Evolutionary conservation across 2,113 vertebrate species (phyloP), one percentile per base, ranked within the genome.

Genomic region (Benitochromis conjunctus): DNA sequence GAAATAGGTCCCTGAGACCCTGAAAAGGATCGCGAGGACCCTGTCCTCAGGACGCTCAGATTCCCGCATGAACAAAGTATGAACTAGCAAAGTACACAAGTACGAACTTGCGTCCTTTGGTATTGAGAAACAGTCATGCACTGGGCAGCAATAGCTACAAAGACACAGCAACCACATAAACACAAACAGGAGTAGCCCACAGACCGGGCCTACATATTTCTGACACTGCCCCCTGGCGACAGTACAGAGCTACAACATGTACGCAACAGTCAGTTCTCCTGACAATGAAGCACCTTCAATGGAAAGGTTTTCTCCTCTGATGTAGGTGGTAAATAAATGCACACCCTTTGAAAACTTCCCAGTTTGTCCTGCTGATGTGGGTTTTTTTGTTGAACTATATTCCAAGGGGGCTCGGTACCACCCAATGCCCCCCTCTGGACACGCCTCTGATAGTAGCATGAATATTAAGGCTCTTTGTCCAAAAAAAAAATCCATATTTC

Each of bases 61-160:
- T 4, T 3, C 0, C 56, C 9, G 7, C 56, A 31, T 31, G 14
- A 58, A 5, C 57, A 9, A 2, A 36, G 60, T 64, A 64, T 2
- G 6, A 34, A 34, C 60, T 64, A 64, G 60, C 31, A 64, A n/a
- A 64, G 60, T 38, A 38, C 60, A 64, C 60, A 64, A 38, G 34
- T 38, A 64, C 6, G 38, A 38, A 38, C 60, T 38, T 21, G 34
- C 1, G 1, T 38, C 21, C 34, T 64, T 64, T 1, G 0, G 60
- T 21, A 64, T 0, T 64, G 60, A 64, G 34, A 64, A 3, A 21
- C 6, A 64, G 34, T 64, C 60, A 38, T 1, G 60, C 34, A 69
- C 36, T 69, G 36, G 14, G 0, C n/a, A 43, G 36, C 64, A 16
- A 69, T 3, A 48, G 21, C 66, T 26, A 46, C 8, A 46, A 48